Evolutionary conservation across 2,797 vertebrate genomes (phyloP).

Genomic region (Thunnus albacares): DNA sequence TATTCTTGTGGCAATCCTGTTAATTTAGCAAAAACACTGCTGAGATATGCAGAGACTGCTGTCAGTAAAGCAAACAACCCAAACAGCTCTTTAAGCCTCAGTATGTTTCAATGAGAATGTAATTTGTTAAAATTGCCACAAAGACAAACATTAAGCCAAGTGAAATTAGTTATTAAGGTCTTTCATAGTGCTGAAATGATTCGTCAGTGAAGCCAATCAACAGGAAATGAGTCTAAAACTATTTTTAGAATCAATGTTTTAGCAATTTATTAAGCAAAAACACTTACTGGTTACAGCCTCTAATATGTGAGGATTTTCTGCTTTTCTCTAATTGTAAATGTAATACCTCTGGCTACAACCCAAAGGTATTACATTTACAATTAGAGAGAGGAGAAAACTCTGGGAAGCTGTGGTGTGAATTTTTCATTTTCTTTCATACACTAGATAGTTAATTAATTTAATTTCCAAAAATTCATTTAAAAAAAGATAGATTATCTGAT

Average conservation of each 20-base stretch:
- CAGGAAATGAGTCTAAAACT: neutral
- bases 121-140: neutral
- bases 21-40: neutral
- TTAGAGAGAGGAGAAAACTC: too few species aligned
- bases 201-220: too few species aligned
- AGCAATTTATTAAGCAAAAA: too few species aligned
- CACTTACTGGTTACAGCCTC: too few species aligned
- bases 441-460: neutral
- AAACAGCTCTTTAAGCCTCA: neutral
- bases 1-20: too few species aligned
- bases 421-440: neutral
- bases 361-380: too few species aligned
- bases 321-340: neutral
- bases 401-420: neutral
- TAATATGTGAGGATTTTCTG: neutral
- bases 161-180: neutral
- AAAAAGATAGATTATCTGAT: neutral
- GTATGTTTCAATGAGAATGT: too few species aligned
- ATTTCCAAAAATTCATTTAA: neutral
- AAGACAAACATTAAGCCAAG: neutral
- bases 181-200: neutral
- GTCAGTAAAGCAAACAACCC: neutral
- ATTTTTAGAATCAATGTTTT: too few species aligned
- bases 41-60: neutral
- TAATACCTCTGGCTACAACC: neutral